These are phyloP conservation scores for Lepidotrigona ventralis DNA, from an alignment of 1,140 invertebrate genomes.

Conservation along the genomic window DNA sequence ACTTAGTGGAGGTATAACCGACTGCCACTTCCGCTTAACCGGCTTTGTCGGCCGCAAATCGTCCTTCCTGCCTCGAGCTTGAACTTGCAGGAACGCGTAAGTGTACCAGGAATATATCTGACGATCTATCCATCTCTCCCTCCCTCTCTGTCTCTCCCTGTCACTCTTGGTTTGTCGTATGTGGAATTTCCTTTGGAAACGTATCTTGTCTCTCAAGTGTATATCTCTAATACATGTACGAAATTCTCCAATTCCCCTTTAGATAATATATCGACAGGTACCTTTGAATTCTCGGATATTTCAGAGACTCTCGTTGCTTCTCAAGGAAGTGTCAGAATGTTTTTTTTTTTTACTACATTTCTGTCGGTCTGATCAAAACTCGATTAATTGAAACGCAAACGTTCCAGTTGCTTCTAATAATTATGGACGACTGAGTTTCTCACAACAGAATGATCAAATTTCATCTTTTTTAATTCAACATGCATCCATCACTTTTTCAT, in stretches of 20 bases:
- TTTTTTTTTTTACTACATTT: too few species aligned
- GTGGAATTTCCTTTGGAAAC: conserved; percentile 15
- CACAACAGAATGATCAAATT: too few species aligned
- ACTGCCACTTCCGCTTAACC: conserved; percentile 24
- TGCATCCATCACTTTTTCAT: too few species aligned
- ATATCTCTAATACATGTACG: neutral
- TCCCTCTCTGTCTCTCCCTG: neutral
- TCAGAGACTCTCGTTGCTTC: neutral
- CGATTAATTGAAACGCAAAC: too few species aligned
- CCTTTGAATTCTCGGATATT: neutral
- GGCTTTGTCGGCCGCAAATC: conserved; percentile 30
- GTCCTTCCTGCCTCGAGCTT: neutral
- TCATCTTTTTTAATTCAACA: too few species aligned
- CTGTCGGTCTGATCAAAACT: too few species aligned
- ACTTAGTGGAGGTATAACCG: conserved; percentile 16
- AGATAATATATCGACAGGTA: neutral
- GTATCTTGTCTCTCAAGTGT: neutral
- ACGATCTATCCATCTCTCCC: neutral
- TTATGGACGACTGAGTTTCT: too few species aligned
- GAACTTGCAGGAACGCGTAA: conserved; percentile 10
- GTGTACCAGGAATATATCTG: neutral
- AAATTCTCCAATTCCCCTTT: neutral
- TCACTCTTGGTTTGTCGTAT: too few species aligned
- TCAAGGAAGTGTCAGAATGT: too few species aligned
- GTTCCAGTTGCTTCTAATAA: too few species aligned